Evolutionary conservation across 2,113 vertebrate species (phyloP).

Genomic region (Antidorcas marsupialis): DNA sequence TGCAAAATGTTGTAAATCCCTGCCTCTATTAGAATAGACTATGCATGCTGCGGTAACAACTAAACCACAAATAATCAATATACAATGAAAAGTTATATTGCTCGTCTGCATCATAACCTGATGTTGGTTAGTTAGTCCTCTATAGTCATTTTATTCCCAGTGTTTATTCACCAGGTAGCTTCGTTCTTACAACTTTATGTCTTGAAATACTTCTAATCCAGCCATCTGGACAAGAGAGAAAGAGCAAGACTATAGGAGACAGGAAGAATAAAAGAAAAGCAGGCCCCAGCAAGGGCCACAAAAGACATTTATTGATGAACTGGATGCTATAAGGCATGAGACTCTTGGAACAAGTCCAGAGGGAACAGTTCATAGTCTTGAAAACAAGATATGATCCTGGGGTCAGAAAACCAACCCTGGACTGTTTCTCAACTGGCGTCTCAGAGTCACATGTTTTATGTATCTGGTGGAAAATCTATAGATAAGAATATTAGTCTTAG

Average conservation of each 20-base stretch:
- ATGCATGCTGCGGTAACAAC: not conserved
- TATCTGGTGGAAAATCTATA: not conserved
- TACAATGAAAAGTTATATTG: not conserved
- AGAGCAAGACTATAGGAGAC: not conserved
- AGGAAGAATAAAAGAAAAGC: not conserved
- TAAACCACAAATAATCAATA: not conserved
- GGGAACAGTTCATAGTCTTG: not conserved
- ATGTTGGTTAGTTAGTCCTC: not conserved
- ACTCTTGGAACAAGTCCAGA: not conserved
- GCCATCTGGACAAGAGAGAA: not conserved
- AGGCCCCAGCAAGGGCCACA: fast-evolving
- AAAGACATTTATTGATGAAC: not conserved
- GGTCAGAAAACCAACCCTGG: fast-evolving
- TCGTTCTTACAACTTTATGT: not conserved
- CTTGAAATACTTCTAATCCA: not conserved
- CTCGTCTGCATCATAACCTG: not conserved
- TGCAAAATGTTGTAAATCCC: not conserved
- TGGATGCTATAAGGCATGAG: not conserved
- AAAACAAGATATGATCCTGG: not conserved
- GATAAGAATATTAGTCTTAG: not conserved
- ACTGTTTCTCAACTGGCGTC: not conserved
- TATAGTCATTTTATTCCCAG: not conserved
- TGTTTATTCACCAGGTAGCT: not conserved
- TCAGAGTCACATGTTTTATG: not conserved
- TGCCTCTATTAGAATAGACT: not conserved